These are phyloP conservation scores for Tipula lateralis DNA, from an alignment of 2,888 invertebrate genomes.

Conservation along the genomic window DNA sequence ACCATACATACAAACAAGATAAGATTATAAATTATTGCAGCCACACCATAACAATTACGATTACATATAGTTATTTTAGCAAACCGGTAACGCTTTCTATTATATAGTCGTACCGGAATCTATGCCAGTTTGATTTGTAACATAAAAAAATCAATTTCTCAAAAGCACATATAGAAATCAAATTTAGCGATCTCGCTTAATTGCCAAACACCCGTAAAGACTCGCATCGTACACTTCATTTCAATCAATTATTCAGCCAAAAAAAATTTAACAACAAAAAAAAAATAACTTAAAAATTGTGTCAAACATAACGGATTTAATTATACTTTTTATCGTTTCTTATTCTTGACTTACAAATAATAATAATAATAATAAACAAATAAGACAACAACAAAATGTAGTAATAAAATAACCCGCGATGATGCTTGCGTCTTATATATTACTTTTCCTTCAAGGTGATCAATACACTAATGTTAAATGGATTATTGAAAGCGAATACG, in stretches of 20 bases:
- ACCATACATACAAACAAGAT: too few species aligned
- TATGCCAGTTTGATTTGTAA: background rate
- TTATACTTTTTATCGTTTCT: background rate
- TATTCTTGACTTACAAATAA: background rate
- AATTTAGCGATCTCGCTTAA: background rate
- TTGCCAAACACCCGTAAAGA: too few species aligned
- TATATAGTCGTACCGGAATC: background rate
- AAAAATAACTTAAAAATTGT: conserved; percentile 4
- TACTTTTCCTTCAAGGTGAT: background rate
- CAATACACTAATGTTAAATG: background rate
- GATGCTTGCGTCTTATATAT: background rate
- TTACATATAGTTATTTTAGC: background rate
- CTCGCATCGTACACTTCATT: background rate
- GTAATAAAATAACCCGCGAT: background rate
- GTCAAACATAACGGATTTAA: conserved; percentile 24
- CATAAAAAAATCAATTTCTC: background rate
- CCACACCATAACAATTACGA: background rate
- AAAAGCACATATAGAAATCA: background rate
- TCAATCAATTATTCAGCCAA: conserved; percentile 25
- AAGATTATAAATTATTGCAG: too few species aligned
- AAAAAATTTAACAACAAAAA: background rate
- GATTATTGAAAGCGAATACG: background rate
- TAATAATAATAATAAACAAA: background rate
- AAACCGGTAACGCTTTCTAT: background rate
- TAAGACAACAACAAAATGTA: background rate